Conservation (phyloP, 1,140 invertebrate species). For the Drosophila insularis region DNA sequence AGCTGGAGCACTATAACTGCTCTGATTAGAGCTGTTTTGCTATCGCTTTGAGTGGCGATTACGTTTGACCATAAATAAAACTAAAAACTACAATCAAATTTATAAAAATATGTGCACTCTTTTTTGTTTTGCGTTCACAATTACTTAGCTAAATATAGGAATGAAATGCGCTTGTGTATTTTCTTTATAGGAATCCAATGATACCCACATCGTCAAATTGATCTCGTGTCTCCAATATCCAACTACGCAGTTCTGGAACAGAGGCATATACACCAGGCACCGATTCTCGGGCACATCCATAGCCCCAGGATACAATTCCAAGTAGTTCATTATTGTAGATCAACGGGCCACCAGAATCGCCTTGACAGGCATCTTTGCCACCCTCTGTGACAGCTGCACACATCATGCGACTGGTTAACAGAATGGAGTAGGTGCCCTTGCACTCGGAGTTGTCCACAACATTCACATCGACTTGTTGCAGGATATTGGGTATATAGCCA, state of each 20-base stretch:
- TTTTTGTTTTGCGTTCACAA: neutral
- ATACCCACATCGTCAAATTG: slow-evolving; percentile 34
- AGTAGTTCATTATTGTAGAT: slow-evolving; percentile 80
- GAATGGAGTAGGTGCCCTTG: slow-evolving; percentile 46
- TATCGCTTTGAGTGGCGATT: slow-evolving; percentile 33
- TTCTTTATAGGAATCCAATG: slow-evolving; percentile 52
- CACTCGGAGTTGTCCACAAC: slow-evolving; percentile 55
- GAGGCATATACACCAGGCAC: slow-evolving; percentile 88
- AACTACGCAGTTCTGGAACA: slow-evolving; percentile 83
- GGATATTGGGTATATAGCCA: slow-evolving; percentile 43
- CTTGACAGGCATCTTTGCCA: slow-evolving; percentile 84
- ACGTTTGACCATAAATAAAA: slow-evolving; percentile 25
- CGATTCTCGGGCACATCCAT: slow-evolving; percentile 85
- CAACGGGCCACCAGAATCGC: slow-evolving; percentile 83
- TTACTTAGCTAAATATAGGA: neutral
- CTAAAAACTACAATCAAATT: slow-evolving; percentile 43
- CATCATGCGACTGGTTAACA: slow-evolving; percentile 84
- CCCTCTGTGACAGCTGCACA: slow-evolving; percentile 83
- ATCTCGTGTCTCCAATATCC: slow-evolving; percentile 45
- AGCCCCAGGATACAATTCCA: slow-evolving; percentile 88
- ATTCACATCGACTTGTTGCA: slow-evolving; percentile 63
- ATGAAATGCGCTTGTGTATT: neutral
- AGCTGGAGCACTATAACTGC: slow-evolving; percentile 35
- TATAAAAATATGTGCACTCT: neutral
- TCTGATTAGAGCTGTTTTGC: slow-evolving; percentile 31